Base-by-base conservation (phyloP, 2,888 invertebrate genomes). In the Hedychridium roseum region DNA sequence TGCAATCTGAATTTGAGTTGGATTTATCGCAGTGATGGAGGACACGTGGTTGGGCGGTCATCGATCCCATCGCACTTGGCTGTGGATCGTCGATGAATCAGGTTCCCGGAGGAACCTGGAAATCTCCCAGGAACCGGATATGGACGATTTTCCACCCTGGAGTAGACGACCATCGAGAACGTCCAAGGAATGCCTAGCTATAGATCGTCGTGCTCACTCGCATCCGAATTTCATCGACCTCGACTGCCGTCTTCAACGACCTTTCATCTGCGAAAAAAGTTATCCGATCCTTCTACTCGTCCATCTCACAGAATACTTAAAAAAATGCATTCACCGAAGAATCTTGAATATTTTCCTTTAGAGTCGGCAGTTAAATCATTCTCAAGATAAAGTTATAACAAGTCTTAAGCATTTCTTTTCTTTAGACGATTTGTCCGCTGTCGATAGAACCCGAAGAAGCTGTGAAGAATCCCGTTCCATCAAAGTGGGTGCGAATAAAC, bases 231-330 rank as follows among this genome's bases (percentile, higher is more conserved):
- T 84, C 49, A 59, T 84, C 0, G 83, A 84, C 63, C 72, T 84
- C n/a, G 81, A 82, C 0, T 84, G 84, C 50, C 62, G 75, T 1
- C 53, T 83, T n/a, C 79, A 81, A 20, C 65, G 83, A 30, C 78
- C 83, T 0, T 84, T 83, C 30, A 80, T 79, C 1, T 83, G 83
- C 27, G 82, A 83, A 54, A 78, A 79, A 74, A 80, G 83, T 82
- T 63, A 51, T 46, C 35, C 11, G n/a, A 11, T 16, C 14, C 1
- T 18, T 16, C 11, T 30, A 21, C n/a, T 21, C 12, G n/a, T 18
- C 27, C 7, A 12, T 17, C 3, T 3, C 18, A 1, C 7, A 5
- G 5, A 7, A 11, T 28, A 21, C 4, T 27, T 16, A 9, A 11
- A 16, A 26, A 17, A n/a, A n/a, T n/a, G n/a, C n/a, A 17, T 31